phyloP scores from a whole-genome alignment of 2,113 vertebrate species.

The Stegastes partitus region DNA sequence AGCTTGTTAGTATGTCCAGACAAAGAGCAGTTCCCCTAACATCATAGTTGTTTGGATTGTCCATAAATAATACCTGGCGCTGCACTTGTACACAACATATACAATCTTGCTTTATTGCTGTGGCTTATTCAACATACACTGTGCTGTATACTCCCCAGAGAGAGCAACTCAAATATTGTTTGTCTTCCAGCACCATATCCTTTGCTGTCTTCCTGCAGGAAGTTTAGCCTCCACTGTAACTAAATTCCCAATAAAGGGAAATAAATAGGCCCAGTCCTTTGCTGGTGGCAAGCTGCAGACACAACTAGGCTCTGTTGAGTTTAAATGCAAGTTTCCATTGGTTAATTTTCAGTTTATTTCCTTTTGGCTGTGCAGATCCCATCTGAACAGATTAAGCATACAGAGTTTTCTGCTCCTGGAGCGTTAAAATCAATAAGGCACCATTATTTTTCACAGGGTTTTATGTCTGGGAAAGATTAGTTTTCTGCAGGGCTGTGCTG shows the following conservation, averaged over 20 bases:
- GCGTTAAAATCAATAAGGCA: slow-evolving; percentile 66
- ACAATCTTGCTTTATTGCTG: slow-evolving; percentile 28
- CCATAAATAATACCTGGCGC: slow-evolving; percentile 58
- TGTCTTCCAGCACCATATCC: slow-evolving; percentile 59
- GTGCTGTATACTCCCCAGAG: slow-evolving; percentile 36
- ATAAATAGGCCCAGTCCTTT: slow-evolving; percentile 33
- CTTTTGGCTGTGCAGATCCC: slow-evolving; percentile 46
- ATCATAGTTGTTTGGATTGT: slow-evolving; percentile 52
- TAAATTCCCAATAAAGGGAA: slow-evolving; percentile 61
- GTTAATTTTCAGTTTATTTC: slow-evolving; percentile 51
- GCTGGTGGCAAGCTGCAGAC: slow-evolving; percentile 49
- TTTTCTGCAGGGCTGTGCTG: slow-evolving; percentile 56
- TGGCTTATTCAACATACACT: slow-evolving; percentile 30
- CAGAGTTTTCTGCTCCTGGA: slow-evolving; percentile 32
- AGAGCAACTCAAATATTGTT: slow-evolving; percentile 66
- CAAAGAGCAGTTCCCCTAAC: slow-evolving; percentile 49
- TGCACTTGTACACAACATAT: slow-evolving; percentile 37
- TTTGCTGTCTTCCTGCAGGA: slow-evolving; percentile 74
- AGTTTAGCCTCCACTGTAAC: slow-evolving; percentile 64
- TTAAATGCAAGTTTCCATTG: slow-evolving; percentile 57
- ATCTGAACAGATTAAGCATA: slow-evolving; percentile 46
- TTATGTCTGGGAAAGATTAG: slow-evolving; percentile 61
- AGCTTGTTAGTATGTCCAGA: slow-evolving; percentile 32
- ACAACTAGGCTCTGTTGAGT: slow-evolving; percentile 36
- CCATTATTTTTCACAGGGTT: slow-evolving; percentile 54